These are phyloP conservation scores for Machimus atricapillus DNA, from an alignment of 2,888 invertebrate species.

Conservation along the genomic window DNA sequence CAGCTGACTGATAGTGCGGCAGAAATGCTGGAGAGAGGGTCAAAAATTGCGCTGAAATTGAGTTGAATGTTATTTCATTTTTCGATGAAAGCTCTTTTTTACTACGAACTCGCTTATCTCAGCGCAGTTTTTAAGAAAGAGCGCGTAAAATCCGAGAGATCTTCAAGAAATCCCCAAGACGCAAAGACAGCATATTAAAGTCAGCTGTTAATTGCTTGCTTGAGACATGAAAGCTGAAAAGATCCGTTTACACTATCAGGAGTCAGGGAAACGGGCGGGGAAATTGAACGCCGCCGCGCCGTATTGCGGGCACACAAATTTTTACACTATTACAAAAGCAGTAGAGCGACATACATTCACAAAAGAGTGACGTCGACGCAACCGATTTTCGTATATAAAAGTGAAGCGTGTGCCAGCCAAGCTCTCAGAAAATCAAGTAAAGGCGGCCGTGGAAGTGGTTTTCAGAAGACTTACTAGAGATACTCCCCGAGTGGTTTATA, in stretches of 20 bases:
- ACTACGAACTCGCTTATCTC: background rate
- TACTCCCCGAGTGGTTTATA: background rate
- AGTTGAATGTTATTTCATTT: background rate
- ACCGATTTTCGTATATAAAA: slow-evolving; percentile 22
- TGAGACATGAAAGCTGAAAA: background rate
- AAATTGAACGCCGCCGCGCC: background rate
- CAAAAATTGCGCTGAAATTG: background rate
- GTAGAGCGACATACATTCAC: background rate
- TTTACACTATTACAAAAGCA: background rate
- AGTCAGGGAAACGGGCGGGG: background rate
- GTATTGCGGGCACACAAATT: background rate
- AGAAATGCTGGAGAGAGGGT: background rate
- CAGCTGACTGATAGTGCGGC: background rate
- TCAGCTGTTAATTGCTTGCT: background rate
- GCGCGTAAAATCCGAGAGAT: background rate
- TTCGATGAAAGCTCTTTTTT: background rate
- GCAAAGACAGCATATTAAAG: background rate
- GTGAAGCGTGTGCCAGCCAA: slow-evolving; percentile 21
- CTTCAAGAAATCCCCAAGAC: background rate
- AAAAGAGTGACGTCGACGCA: slow-evolving; percentile 9
- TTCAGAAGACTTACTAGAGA: background rate
- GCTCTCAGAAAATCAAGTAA: slow-evolving; percentile 36
- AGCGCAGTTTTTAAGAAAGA: background rate
- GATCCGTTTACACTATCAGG: background rate
- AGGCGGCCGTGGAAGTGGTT: slow-evolving; percentile 32